A percentile compares a stretch with the other conserved stretches of the same genome.
These are phyloP conservation scores for Trididemnum nubilum DNA, from an alignment of 23 tunicate genomes.

Conservation along the genomic window DNA sequence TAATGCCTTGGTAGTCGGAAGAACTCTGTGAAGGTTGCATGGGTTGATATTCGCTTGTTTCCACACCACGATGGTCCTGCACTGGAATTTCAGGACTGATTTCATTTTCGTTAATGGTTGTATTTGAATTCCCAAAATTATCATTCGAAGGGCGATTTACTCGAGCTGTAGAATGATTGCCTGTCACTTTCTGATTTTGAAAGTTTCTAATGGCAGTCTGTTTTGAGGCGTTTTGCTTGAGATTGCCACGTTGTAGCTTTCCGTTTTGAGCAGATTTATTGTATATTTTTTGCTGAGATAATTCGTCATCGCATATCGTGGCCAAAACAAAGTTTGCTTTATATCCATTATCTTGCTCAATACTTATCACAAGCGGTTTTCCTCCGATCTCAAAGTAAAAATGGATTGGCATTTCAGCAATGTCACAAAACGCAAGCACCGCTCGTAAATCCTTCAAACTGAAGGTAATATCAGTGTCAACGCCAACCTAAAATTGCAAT, in stretches of 20 bases:
- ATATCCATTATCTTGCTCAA: constrained; percentile 45
- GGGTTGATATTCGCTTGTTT: neutral
- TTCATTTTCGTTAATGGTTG: neutral
- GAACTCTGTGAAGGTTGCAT: neutral
- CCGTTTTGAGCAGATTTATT: neutral
- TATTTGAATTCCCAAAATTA: neutral
- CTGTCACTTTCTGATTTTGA: neutral
- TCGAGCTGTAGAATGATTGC: too few species aligned
- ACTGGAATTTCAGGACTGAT: constrained; percentile 53
- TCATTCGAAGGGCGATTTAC: too few species aligned
- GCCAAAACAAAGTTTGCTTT: constrained; percentile 78
- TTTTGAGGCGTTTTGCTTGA: neutral
- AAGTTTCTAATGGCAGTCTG: neutral
- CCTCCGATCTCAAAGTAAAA: constrained; percentile 79
- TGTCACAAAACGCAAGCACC: constrained; percentile 70
- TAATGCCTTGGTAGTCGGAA: constrained; percentile 22
- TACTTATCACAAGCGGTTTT: constrained; percentile 61
- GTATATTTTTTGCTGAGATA: neutral
- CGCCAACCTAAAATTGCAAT: constrained; percentile 57
- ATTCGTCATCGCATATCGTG: constrained; percentile 50
- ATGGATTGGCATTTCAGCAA: constrained; percentile 29
- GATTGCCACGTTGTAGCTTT: neutral
- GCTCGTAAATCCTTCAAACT: constrained; percentile 76
- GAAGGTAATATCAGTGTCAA: constrained; percentile 83
- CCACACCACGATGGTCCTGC: neutral